phyloP scores from a whole-genome alignment of 2,888 invertebrate species.

The Teleogryllus oceanicus region DNA sequence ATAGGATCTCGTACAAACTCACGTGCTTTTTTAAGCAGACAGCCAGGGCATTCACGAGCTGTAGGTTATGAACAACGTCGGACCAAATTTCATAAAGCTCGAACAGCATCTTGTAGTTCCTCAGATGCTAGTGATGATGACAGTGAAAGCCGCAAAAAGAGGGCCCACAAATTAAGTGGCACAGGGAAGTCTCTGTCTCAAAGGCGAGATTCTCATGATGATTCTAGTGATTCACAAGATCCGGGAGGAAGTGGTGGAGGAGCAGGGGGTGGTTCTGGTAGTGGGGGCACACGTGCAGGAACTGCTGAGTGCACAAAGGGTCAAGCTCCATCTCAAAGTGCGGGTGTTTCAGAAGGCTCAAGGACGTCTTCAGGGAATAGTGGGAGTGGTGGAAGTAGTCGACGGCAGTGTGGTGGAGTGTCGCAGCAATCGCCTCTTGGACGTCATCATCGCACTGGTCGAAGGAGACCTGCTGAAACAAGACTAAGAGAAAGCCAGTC shows the following conservation, averaged over 20 bases:
- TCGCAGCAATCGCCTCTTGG: constrained; percentile 47
- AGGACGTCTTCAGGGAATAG: constrained; percentile 39
- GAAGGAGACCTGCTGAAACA: constrained; percentile 61
- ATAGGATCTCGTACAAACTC: constrained; percentile 22
- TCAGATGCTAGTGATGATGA: constrained; percentile 91
- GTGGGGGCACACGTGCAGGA: constrained; percentile 21
- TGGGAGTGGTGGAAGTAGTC: constrained; percentile 41
- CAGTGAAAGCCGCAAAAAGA: constrained; percentile 76
- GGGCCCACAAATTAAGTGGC: constrained; percentile 62
- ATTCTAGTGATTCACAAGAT: constrained; percentile 81
- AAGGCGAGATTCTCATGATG: constrained; percentile 77
- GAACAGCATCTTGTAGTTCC: constrained; percentile 88
- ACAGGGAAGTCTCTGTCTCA: constrained; percentile 57
- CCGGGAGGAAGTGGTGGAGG: constrained; percentile 54
- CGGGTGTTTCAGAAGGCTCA: constrained; percentile 33
- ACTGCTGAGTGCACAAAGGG: constrained; percentile 34
- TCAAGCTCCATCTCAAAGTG: constrained; percentile 36
- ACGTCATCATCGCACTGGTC: constrained; percentile 54
- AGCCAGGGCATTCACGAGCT: constrained; percentile 30
- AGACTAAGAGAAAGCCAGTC: constrained; percentile 77
- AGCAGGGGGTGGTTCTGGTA: constrained; percentile 42
- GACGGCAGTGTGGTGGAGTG: constrained; percentile 44
- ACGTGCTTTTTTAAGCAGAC: constrained; percentile 27
- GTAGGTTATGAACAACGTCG: constrained; percentile 56
- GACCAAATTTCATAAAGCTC: constrained; percentile 66